Evolutionary conservation across 2,797 vertebrate species (phyloP).

Genomic region (Phylloscopus collybita): DNA sequence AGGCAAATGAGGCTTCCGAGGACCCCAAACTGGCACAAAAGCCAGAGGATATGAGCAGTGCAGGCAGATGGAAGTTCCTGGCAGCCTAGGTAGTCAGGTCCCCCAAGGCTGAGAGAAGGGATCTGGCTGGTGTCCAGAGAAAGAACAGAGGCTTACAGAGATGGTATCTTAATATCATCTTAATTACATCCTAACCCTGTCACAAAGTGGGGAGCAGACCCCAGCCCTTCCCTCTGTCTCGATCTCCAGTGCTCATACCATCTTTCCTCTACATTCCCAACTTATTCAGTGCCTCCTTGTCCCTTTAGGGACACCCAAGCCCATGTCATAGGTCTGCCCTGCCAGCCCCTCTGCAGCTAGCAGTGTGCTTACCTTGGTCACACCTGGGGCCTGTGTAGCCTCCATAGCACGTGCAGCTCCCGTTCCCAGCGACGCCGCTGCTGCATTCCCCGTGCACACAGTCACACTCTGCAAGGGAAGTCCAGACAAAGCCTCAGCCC

Average conservation of each 20-base stretch:
- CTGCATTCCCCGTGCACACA: constrained; percentile 87
- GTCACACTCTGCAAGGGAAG: constrained; percentile 81
- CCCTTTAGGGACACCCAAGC: neutral
- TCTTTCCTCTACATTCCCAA: neutral
- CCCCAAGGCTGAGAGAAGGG: neutral
- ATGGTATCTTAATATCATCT: neutral
- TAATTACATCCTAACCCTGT: neutral
- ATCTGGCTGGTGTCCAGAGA: neutral
- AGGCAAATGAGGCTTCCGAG: neutral
- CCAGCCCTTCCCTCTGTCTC: neutral
- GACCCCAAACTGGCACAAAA: neutral
- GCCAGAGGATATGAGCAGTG: neutral
- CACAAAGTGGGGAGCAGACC: neutral
- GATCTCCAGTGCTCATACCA: neutral
- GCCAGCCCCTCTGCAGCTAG: neutral
- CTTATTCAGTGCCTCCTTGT: neutral
- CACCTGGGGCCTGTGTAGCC: constrained; percentile 88
- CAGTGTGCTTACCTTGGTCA: constrained; percentile 81
- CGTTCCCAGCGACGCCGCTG: constrained; percentile 80
- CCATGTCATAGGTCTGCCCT: neutral
- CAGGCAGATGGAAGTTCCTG: neutral
- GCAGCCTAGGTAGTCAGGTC: neutral
- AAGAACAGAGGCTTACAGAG: neutral
- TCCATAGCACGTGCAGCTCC: constrained; percentile 88
- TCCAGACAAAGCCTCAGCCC: neutral